Evolutionary conservation across 1,140 invertebrate species (phyloP), one percentile per base, ranked within the genome.

Genomic region (Frieseomelitta varia): DNA sequence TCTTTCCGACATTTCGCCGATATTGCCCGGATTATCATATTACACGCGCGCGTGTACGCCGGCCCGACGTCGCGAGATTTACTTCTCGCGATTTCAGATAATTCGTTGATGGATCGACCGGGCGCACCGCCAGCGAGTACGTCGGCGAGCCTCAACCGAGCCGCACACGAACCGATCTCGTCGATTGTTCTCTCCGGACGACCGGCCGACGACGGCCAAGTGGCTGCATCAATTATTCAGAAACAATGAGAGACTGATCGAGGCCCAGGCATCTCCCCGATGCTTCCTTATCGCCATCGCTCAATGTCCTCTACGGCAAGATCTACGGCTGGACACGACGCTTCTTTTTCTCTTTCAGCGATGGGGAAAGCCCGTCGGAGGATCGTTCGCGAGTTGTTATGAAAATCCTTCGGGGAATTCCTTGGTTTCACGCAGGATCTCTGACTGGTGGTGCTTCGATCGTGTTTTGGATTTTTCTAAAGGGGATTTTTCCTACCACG

Each of bases 191-290:
- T 47, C 56, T 53, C 47, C 15, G 65, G 47, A 74, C 81, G 76
- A 80, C 39, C 71, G 82, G 53, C 27, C 21, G 58, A 47, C 69
- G n/a, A 65, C 65, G 39, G 68, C 58, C n/a, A n/a, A 80, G 63
- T 73, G 84, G 39, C 69, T n/a, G 79, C 85, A 90, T 91, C 90
- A 87, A 90, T 92, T 92, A 92, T 92, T 92, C 90, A 90, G 91
- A 84, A 92, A 92, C 90, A 92, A 92, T 92, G 85, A 89, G n/a
- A 79, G 63, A 81, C 39, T n/a, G 74, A 89, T 81, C 73, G 27
- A 58, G 76, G 17, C 68, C 53, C 67, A 19, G 68, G 58, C 19
- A 51, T 71, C 63, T 17, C 73, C 53, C 39, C 27, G 34, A 34
- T 30, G 65, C 65, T 88, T 88, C 88, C 81, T 81, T 76, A 84